These are phyloP conservation scores for Ridgeia piscesae DNA, from an alignment of 1,140 invertebrate genomes.

Conservation along the genomic window DNA sequence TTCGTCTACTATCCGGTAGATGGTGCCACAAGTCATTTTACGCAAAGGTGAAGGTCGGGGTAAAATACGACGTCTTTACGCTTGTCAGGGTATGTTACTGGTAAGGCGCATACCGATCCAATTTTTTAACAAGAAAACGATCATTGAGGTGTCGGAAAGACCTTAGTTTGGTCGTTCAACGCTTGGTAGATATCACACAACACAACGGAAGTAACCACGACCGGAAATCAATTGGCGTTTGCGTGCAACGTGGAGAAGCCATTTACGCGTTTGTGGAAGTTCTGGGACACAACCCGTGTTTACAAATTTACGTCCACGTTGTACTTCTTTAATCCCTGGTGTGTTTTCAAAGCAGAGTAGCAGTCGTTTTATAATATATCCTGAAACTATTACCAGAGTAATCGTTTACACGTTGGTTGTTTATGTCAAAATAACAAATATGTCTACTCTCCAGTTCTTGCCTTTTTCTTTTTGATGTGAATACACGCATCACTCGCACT, in stretches of 20 bases:
- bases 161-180: neutral
- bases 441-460: too few relatives aligned
- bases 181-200: neutral
- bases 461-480: too few relatives aligned
- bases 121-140: neutral
- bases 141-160: neutral
- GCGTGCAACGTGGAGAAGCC: slow-evolving; percentile 2
- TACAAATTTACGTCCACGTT: neutral
- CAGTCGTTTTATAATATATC: neutral
- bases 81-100: neutral
- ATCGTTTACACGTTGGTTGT: neutral
- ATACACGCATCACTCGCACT: too few relatives aligned
- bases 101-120: neutral
- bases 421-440: too few relatives aligned
- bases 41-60: neutral
- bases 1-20: neutral
- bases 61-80: neutral
- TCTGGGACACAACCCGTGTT: neutral
- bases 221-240: neutral
- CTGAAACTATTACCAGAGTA: neutral
- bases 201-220: neutral
- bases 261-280: neutral
- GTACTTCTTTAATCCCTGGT: neutral
- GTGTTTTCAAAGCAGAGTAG: neutral
- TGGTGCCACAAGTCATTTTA: neutral